Percentiles rank a stretch among this genome's conserved stretches.
These are phyloP conservation scores for Bergia sp. DNA, from an alignment of 92 coral and sea anemone genomes.

Conservation along the genomic window DNA sequence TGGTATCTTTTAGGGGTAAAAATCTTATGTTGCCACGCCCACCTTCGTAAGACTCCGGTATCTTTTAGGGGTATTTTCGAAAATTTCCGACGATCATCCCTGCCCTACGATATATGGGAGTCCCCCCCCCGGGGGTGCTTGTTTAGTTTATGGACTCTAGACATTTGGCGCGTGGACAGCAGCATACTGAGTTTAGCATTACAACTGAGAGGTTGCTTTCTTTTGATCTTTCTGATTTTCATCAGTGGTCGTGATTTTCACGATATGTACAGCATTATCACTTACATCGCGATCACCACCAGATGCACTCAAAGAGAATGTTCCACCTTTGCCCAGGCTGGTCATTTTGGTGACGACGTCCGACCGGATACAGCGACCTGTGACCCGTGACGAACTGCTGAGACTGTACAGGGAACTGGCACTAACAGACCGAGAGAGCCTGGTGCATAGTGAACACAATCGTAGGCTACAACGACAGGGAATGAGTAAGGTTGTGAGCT, in stretches of 20 bases:
- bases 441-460: neutral
- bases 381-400: neutral
- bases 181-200: too few species aligned
- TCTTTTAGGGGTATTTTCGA: too few species aligned
- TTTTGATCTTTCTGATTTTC: constrained; percentile 7
- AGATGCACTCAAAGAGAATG: neutral
- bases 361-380: neutral
- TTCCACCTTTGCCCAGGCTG: neutral
- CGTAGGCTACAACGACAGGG: constrained; percentile 30
- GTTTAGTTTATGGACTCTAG: too few species aligned
- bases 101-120: too few species aligned
- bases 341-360: constrained; percentile 24
- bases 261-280: neutral
- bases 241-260: neutral
- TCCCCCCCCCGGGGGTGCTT: too few species aligned
- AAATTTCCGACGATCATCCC: too few species aligned
- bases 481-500: neutral
- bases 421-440: neutral
- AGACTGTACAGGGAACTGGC: constrained; percentile 18
- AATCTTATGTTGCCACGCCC: too few species aligned
- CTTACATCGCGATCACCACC: neutral
- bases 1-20: too few species aligned
- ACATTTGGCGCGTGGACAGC: too few species aligned
- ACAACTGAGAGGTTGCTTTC: neutral
- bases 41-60: too few species aligned